Percentiles rank a stretch among this genome's conserved stretches.
These are phyloP conservation scores for Phasianus colchicus DNA, from an alignment of 2,113 vertebrate species.

Conservation along the genomic window DNA sequence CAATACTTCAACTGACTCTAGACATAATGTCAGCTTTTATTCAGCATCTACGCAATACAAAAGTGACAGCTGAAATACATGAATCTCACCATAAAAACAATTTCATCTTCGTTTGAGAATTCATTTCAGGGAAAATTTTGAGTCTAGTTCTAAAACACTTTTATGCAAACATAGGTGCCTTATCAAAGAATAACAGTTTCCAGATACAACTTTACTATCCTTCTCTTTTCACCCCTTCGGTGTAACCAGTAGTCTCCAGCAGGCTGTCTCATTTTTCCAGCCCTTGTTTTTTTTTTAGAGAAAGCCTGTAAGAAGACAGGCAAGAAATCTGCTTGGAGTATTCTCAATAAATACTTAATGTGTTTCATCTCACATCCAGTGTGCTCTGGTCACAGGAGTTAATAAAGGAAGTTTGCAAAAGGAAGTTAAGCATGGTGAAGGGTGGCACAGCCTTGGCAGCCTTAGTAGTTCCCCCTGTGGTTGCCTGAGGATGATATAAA, in stretches of 20 bases:
- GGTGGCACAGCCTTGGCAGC: background rate
- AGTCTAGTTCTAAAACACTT: background rate
- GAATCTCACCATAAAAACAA: background rate
- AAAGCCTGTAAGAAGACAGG: background rate
- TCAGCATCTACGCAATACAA: background rate
- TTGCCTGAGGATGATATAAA: slow-evolving; percentile 4
- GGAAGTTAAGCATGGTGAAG: background rate
- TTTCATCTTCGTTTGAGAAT: background rate
- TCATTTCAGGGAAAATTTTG: background rate
- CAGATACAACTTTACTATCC: background rate
- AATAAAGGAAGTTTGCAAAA: background rate
- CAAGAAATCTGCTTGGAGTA: slow-evolving; percentile 1
- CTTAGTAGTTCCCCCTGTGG: background rate
- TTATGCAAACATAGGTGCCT: background rate
- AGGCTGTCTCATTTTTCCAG: background rate
- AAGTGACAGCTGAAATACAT: background rate
- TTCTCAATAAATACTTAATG: slow-evolving; percentile 24
- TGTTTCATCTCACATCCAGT: background rate
- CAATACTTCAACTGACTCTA: background rate
- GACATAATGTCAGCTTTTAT: background rate
- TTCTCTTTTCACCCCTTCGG: too few relatives aligned
- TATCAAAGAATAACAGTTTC: background rate
- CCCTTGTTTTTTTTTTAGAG: background rate
- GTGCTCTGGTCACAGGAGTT: slow-evolving; percentile 18
- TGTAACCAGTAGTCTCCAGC: background rate